Conservation (phyloP, 2,888 invertebrate genomes). For the Lottia scabra region DNA sequence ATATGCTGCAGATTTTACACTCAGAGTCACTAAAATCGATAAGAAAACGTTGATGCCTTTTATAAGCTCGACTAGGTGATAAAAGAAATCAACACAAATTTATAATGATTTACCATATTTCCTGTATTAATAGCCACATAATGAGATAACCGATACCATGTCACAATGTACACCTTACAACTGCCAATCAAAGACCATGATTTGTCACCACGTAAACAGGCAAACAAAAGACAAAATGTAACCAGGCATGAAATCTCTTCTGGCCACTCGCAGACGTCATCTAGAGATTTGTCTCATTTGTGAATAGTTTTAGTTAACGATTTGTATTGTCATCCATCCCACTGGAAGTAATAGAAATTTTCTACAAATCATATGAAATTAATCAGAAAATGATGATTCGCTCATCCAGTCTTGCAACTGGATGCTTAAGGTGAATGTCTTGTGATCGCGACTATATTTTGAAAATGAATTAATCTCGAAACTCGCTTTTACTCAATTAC, state of each 20-base stretch:
- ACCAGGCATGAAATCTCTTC: slow-evolving; percentile 3
- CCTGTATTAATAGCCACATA: background rate
- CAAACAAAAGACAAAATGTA: background rate
- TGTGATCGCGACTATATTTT: background rate
- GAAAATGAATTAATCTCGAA: too few species aligned
- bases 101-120: background rate
- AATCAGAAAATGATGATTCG: background rate
- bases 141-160: slow-evolving; percentile 3
- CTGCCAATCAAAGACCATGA: background rate
- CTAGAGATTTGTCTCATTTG: background rate
- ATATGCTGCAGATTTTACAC: too few species aligned
- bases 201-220: background rate
- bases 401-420: background rate
- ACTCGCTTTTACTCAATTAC: too few species aligned
- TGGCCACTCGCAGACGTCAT: background rate
- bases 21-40: too few species aligned
- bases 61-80: background rate
- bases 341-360: background rate
- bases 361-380: background rate
- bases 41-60: too few species aligned
- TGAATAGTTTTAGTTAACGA: background rate
- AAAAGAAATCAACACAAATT: slow-evolving; percentile 3
- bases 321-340: background rate
- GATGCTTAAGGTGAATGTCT: too few species aligned
- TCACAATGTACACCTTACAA: background rate